Evolutionary conservation across 2,888 invertebrate species (phyloP), one percentile per base, ranked within the genome.

Genomic region (Volucella inflata): DNA sequence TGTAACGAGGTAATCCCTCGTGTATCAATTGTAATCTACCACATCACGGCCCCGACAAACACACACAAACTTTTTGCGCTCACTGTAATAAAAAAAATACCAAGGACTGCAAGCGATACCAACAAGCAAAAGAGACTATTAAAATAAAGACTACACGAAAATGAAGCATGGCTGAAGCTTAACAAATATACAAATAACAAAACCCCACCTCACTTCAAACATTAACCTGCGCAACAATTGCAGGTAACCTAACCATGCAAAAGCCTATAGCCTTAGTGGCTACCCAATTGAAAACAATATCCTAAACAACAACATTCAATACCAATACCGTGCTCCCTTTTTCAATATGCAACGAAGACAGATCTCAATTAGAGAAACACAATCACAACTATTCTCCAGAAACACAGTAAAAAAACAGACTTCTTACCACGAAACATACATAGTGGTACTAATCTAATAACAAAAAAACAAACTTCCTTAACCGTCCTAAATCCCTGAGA

Each of bases 101-200:
- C n/a, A n/a, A n/a, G n/a, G n/a, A n/a, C 9, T 10, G 50, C 50
- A 16, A 50, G 17, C 50, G 6, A 0, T 17, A 50, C 50, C 50
- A 48, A 48, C 48, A 48, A 48, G 6, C 14, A 6, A 48, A 48
- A 48, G 48, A 48, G 14, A 48, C 16, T 1, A 16, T 50, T 50
- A 50, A 50, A 50, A 50, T 50, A 17, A 50, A 50, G 30, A 53
- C 51, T 4, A 53, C 30, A 30, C 12, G 30, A 0, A 21, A 53
- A 53, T 30, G 30, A 12, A 53, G 51, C 30, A 53, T 30, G 30
- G 51, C 51, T 53, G 51, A 53, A 53, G 51, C 51, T 9, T 30
- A 53, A 30, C 2, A 6, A 4, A 53, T 53, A 4, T 30, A 30
- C 12, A 53, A 30, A 30, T 12, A 53, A 6, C 51, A 53, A 53